Evolutionary conservation across 2,888 invertebrate genomes (phyloP), one percentile per base, ranked within the genome.

Genomic region (Trichopria drosophilae): DNA sequence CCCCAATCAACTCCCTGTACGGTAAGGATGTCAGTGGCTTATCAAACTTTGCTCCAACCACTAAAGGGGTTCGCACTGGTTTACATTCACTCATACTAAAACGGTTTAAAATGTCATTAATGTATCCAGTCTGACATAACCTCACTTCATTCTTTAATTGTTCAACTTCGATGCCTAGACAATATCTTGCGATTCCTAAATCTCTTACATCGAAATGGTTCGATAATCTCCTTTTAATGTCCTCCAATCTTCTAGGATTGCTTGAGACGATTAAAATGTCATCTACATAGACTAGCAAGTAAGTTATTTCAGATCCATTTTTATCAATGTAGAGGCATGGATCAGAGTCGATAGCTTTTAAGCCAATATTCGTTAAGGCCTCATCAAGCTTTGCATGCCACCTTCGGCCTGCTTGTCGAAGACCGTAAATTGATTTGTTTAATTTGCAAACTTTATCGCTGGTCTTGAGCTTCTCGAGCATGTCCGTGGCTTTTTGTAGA

Each of bases 371-470:
- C 10, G 24, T 40, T 7, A 40, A 1, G 16, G 18, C 26, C n/a
- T 26, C 9, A 4, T 26, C 28, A 2, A 40, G 18, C n/a, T 26
- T 23, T 2, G 12, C n/a, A 5, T 40, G 13, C 28, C 40, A 40
- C 4, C 18, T 15, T 4, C 28, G 24, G 18, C 28, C 40, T 26
- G 40, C 15, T 40, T 40, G 40, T 1, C 26, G 26, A 10, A 40
- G 40, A n/a, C 40, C 28, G 18, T 40, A 40, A n/a, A 40, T 10
- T 6, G 28, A 26, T 28, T 40, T 40, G 12, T 22, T 15, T 28
- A 40, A 16, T 10, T 15, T 26, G 16, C 40, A 40, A 5, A 40
- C 40, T 22, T 40, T 40, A 26, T 40, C 6, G 9, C 18, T 28
- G 15, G 40, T 18, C 5, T 39, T 23, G 5, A 40, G 6, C 6